Evolutionary conservation across 2,797 vertebrate species (phyloP).

Genomic region (Bradypodion ventrale): DNA sequence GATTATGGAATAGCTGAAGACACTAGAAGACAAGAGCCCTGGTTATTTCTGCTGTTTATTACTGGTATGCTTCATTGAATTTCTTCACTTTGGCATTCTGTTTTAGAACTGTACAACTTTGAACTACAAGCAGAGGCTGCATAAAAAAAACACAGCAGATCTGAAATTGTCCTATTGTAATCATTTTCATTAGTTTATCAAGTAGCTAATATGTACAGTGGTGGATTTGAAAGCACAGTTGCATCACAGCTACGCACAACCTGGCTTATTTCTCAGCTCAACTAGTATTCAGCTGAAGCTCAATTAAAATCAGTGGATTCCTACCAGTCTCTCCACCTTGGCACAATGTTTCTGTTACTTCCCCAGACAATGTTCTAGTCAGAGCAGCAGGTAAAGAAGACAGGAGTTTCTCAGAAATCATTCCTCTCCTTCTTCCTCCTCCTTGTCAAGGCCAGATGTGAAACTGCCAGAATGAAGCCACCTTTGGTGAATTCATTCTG

Average conservation of each 20-base stretch:
- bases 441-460: too few species aligned
- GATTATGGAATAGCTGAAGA: not conserved
- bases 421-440: too few species aligned
- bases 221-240: not conserved
- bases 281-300: not conserved
- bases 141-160: not conserved
- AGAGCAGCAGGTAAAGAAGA: not conserved
- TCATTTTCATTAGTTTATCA: not conserved
- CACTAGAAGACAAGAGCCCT: not conserved
- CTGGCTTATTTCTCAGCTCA: not conserved
- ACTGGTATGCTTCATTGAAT: not conserved
- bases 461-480: too few species aligned
- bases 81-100: not conserved
- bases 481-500: too few species aligned
- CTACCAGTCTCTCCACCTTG: not conserved
- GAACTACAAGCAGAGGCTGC: not conserved
- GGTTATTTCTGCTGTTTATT: not conserved
- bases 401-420: slow-evolving; percentile 10
- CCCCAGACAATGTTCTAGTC: slow-evolving; percentile 19
- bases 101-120: not conserved
- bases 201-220: not conserved
- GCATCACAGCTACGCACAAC: not conserved
- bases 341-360: not conserved
- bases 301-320: not conserved
- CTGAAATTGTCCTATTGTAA: not conserved